Base-by-base conservation (phyloP, 2,113 vertebrate genomes). In the Oxygymnocypris stewartii region DNA sequence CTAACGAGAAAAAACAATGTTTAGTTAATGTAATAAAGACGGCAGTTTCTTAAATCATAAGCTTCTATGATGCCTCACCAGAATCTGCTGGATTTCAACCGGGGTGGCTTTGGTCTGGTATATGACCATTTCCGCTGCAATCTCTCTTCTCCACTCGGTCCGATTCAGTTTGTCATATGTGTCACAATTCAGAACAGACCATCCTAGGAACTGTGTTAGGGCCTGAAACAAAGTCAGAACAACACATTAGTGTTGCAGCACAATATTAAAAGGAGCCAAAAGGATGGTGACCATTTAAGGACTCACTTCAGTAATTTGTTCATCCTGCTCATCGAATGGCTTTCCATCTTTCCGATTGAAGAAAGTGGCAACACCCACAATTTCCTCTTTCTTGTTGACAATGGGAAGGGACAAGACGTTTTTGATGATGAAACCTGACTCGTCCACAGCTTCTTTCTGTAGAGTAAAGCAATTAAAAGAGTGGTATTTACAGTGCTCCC, bases 311-410 rank as follows among this genome's bases (percentile, higher is more conserved):
- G 94, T 98, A 87, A 99, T 97, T 93, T 98, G 96, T 73, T 99
- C 98, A 25, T 99, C 98, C 18, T 96, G 92, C 40, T 99, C 98
- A 0, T 99, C 98, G 77, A 99, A 99, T 2, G 98, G 97, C 84
- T 94, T 97, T 73, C 96, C 97, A 6, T 99, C 98, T 93, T 97
- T 99, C 88, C 98, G 94, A 87, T 99, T 99, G 92, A 96, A 99
- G 94, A 99, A 99, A 0, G 98, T 99, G 73, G 96, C 97, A 8
- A 99, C 93, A 37, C 98, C 98, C 75, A 99, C 97, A 2, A 99
- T 98, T 93, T 99, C 98, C 94, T 99, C 98, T 89, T 99, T 99
- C 92, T 98, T 99, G 94, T 99, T 99, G 91, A 99, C 98, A 76
- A 99, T 99, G 75, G 98, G 98, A 87, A 99, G 93, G 9, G 98